Conservation (phyloP, 2,113 vertebrate genomes). For the Callospermophilus lateralis region DNA sequence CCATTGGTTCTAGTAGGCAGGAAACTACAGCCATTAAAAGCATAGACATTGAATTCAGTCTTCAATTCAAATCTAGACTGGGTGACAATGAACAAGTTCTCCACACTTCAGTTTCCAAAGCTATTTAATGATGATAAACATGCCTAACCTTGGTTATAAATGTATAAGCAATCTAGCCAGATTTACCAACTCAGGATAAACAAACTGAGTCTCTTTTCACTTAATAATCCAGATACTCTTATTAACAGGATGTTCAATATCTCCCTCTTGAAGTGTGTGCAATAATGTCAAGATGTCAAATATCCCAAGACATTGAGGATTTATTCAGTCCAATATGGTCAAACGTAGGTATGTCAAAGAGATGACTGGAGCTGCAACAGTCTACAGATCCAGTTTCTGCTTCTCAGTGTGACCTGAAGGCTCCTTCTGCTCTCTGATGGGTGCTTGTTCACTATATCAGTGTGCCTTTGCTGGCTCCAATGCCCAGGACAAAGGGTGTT, state of each 20-base stretch:
- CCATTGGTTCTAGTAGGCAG: not conserved
- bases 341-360: not conserved
- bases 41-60: not conserved
- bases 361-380: not conserved
- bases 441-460: not conserved
- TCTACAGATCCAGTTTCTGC: not conserved
- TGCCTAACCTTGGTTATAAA: not conserved
- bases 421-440: not conserved
- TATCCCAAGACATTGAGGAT: not conserved
- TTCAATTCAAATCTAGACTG: not conserved
- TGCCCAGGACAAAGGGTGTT: not conserved
- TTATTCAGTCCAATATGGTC: not conserved
- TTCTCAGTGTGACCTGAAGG: not conserved
- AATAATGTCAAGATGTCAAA: not conserved
- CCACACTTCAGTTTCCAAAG: not conserved
- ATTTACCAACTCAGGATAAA: constrained; percentile 12
- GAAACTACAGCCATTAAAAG: not conserved
- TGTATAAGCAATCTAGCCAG: not conserved
- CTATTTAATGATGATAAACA: not conserved
- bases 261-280: not conserved
- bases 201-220: not conserved
- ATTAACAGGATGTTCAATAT: not conserved
- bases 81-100: not conserved
- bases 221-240: not conserved
- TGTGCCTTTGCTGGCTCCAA: not conserved